Evolutionary conservation across 2,888 invertebrate genomes (phyloP).

Genomic region (Altica lythri): DNA sequence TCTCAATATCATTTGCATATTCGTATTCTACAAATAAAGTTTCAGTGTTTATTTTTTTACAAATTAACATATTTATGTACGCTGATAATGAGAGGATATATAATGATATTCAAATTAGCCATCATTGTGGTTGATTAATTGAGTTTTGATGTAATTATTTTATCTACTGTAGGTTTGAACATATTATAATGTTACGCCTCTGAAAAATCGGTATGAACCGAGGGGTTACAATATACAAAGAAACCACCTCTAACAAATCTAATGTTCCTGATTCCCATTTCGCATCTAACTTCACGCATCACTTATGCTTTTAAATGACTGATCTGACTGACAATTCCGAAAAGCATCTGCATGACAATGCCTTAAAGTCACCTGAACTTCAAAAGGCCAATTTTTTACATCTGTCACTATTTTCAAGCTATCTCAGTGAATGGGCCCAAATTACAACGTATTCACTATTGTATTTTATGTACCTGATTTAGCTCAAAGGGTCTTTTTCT

Average conservation of each 20-base stretch:
- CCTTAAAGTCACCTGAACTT: constrained; percentile 44
- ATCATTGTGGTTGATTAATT: constrained; percentile 26
- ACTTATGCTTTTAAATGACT: constrained; percentile 46
- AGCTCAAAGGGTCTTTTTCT: constrained; percentile 21
- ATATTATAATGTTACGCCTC: too few species aligned
- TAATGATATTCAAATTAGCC: constrained; percentile 28
- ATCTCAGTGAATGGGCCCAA: constrained; percentile 38
- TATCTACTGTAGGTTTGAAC: too few species aligned
- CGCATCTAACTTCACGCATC: constrained; percentile 43
- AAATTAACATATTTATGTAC: constrained; percentile 31
- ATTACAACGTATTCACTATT: constrained; percentile 39
- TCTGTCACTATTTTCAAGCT: constrained; percentile 42
- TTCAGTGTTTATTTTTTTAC: constrained; percentile 16
- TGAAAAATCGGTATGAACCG: too few species aligned
- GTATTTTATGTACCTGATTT: constrained; percentile 37
- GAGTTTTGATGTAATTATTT: too few species aligned
- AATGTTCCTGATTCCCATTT: too few species aligned
- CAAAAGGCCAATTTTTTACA: constrained; percentile 41
- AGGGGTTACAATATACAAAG: too few species aligned
- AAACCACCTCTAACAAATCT: too few species aligned
- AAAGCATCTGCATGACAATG: constrained; percentile 49
- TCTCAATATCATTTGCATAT: constrained; percentile 27
- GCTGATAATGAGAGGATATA: constrained; percentile 27
- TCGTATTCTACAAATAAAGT: constrained; percentile 29
- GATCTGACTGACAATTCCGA: constrained; percentile 48